A percentile compares a stretch with the other conserved stretches of the same genome.
Conservation (phyloP, 2,888 invertebrate species). For the Pelosia muscerda region DNA sequence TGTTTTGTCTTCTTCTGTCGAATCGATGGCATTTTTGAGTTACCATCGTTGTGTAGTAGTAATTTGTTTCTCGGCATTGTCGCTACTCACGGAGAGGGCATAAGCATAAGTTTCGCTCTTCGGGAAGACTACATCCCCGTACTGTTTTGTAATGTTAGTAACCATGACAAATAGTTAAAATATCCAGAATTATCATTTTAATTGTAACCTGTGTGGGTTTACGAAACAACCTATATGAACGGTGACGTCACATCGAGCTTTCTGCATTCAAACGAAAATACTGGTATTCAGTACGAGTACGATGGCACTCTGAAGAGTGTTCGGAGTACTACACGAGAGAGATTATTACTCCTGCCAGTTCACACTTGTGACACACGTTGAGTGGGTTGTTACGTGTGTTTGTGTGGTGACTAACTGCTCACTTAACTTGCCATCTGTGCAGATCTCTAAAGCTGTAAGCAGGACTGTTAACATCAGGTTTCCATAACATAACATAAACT, state of each 20-base stretch:
- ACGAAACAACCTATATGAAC: constrained; percentile 5
- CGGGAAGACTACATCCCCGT: too few relatives aligned
- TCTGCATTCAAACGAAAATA: constrained; percentile 72
- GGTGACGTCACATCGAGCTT: constrained; percentile 35
- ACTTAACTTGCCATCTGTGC: background rate
- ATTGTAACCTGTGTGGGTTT: background rate
- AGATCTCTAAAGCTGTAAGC: too few relatives aligned
- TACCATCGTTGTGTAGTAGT: too few relatives aligned
- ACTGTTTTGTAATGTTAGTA: too few relatives aligned
- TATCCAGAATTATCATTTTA: background rate
- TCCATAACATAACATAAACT: too few relatives aligned
- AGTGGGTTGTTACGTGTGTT: constrained; percentile 16
- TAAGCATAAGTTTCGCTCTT: too few relatives aligned
- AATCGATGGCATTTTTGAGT: too few relatives aligned
- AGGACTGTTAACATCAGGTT: too few relatives aligned
- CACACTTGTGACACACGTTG: constrained; percentile 14
- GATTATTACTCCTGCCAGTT: constrained; percentile 66
- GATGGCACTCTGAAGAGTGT: constrained; percentile 78
- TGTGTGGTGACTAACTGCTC: constrained; percentile 9
- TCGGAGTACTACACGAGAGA: constrained; percentile 64
- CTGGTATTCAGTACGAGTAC: constrained; percentile 72
- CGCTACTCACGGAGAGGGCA: too few relatives aligned
- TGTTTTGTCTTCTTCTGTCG: too few relatives aligned
- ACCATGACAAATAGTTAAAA: too few relatives aligned
- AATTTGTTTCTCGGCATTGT: too few relatives aligned